phyloP scores from a whole-genome alignment of 2,113 vertebrate species.

The Mustelus asterias region DNA sequence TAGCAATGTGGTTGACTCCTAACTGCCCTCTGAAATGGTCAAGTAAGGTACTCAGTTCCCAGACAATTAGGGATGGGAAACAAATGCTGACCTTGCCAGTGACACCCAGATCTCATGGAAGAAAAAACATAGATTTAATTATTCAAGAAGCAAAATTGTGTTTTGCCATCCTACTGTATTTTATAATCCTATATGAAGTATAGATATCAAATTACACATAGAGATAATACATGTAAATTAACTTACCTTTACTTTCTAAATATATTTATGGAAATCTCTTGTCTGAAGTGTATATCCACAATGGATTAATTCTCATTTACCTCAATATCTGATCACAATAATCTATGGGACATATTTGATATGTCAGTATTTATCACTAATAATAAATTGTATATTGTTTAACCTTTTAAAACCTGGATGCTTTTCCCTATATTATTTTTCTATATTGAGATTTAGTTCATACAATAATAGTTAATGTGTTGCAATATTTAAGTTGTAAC shows the following conservation, averaged over 20 bases:
- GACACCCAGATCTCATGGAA: not conserved
- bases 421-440: not conserved
- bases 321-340: not conserved
- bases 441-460: not conserved
- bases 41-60: not conserved
- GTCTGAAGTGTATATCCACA: not conserved
- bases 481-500: not conserved
- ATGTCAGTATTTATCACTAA: not conserved
- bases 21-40: not conserved
- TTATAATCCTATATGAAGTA: not conserved
- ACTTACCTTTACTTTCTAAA: not conserved
- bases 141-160: not conserved
- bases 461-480: not conserved
- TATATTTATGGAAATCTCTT: not conserved
- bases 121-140: not conserved
- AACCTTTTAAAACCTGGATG: not conserved
- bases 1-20: not conserved
- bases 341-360: not conserved
- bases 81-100: not conserved
- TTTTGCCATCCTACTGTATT: not conserved
- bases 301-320: not conserved
- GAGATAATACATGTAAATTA: not conserved
- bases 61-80: not conserved
- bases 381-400: not conserved
- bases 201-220: not conserved